Evolutionary conservation across 2,888 invertebrate genomes (phyloP).

Genomic region (Notocelia uddmanniana): DNA sequence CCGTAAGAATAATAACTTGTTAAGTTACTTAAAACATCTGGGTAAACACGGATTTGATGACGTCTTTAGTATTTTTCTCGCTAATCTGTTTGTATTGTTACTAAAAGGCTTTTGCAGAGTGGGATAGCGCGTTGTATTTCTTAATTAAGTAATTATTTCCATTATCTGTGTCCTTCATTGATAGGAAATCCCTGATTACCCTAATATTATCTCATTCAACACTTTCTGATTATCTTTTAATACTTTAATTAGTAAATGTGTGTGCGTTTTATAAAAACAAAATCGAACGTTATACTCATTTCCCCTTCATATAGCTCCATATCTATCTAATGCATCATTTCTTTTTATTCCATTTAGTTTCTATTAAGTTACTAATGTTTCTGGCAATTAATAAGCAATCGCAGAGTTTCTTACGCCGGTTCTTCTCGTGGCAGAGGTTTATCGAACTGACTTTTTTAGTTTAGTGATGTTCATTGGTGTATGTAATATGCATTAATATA

Average conservation of each 20-base stretch:
- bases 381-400: neutral
- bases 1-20: constrained; percentile 18
- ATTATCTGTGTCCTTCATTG: constrained; percentile 23
- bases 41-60: constrained; percentile 42
- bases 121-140: neutral
- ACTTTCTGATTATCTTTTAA: neutral
- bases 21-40: constrained; percentile 44
- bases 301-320: neutral
- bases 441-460: no score
- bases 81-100: neutral
- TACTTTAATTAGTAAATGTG: neutral
- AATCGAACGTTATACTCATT: neutral
- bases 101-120: constrained; percentile 4
- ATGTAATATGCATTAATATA: no score
- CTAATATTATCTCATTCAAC: constrained; percentile 2
- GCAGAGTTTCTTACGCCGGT: no score
- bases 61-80: constrained; percentile 36
- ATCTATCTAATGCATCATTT: no score
- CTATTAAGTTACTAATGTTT: constrained; percentile 3
- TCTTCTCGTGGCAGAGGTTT: no score
- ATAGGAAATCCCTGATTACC: constrained; percentile 18
- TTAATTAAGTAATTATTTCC: constrained; percentile 19
- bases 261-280: no score
- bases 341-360: no score
- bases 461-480: no score